phyloP scores from a whole-genome alignment of 2,888 invertebrate genomes.

The Lacanobia oleracea region DNA sequence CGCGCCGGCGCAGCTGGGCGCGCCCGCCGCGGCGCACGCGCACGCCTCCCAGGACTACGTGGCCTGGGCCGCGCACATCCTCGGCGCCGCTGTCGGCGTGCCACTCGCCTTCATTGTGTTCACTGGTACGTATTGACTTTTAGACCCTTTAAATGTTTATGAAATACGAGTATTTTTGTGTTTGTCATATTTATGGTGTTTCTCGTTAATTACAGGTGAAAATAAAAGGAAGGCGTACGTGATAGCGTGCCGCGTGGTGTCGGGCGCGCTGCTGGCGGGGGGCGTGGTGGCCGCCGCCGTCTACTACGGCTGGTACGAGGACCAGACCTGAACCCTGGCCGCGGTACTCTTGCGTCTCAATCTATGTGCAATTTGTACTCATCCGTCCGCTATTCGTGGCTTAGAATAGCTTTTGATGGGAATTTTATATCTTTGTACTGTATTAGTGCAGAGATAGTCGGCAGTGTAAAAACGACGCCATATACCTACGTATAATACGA shows the following conservation, averaged over 20 bases:
- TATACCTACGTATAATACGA: slow-evolving; percentile 12
- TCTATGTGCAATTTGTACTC: slow-evolving; percentile 71
- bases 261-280: slow-evolving; percentile 70
- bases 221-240: slow-evolving; percentile 74
- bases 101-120: slow-evolving; percentile 92
- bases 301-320: slow-evolving; percentile 69
- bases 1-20: slow-evolving; percentile 42
- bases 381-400: slow-evolving; percentile 75
- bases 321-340: slow-evolving; percentile 68
- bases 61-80: slow-evolving; percentile 93
- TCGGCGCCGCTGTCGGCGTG: slow-evolving; percentile 93
- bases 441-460: slow-evolving; percentile 43
- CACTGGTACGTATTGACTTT: slow-evolving; percentile 73
- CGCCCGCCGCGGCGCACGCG: slow-evolving; percentile 60
- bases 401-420: slow-evolving; percentile 72
- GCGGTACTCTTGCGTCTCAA: slow-evolving; percentile 22
- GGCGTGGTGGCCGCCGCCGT: slow-evolving; percentile 68
- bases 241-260: slow-evolving; percentile 72
- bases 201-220: slow-evolving; percentile 77
- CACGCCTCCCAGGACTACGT: slow-evolving; percentile 78
- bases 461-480: slow-evolving; percentile 3
- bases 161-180: not conserved
- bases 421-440: slow-evolving; percentile 65
- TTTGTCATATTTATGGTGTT: not conserved
- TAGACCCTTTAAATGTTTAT: not conserved